phyloP scores from a whole-genome alignment of 2,113 vertebrate species.

The Lophotis ruficrista region DNA sequence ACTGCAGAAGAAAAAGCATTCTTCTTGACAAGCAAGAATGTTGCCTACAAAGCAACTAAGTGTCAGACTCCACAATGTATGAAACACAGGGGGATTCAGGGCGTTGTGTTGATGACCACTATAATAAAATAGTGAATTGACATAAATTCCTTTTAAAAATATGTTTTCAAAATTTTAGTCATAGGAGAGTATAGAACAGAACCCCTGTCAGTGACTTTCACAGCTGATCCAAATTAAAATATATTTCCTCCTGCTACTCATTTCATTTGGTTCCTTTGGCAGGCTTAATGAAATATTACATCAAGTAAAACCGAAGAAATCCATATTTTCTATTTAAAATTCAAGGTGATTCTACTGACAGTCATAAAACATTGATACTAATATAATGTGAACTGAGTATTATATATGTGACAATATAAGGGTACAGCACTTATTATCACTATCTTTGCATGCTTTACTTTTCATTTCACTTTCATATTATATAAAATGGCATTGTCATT shows the following conservation, averaged over 20 bases:
- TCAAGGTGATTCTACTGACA: neutral
- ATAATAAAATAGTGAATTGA: neutral
- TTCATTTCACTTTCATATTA: slow-evolving; percentile 37
- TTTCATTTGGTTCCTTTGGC: slow-evolving; percentile 22
- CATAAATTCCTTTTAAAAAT: neutral
- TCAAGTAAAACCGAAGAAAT: slow-evolving; percentile 26
- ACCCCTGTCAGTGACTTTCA: neutral
- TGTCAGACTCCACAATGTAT: neutral
- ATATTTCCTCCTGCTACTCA: neutral
- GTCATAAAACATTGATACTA: neutral
- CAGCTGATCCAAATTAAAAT: slow-evolving; percentile 22
- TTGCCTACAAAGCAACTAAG: neutral
- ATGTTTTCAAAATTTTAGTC: neutral
- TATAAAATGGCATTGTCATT: slow-evolving; percentile 27
- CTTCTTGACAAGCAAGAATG: neutral
- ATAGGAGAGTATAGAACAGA: neutral
- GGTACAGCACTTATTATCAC: neutral
- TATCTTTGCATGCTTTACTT: slow-evolving; percentile 28
- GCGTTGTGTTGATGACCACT: neutral
- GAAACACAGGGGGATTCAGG: neutral
- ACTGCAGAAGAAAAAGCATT: neutral
- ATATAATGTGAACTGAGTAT: neutral
- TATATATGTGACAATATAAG: neutral
- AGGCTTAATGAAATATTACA: slow-evolving; percentile 16
- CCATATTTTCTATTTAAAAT: slow-evolving; percentile 31